phyloP scores from a whole-genome alignment of 2,888 invertebrate genomes.

The Lycaena phlaeas region DNA sequence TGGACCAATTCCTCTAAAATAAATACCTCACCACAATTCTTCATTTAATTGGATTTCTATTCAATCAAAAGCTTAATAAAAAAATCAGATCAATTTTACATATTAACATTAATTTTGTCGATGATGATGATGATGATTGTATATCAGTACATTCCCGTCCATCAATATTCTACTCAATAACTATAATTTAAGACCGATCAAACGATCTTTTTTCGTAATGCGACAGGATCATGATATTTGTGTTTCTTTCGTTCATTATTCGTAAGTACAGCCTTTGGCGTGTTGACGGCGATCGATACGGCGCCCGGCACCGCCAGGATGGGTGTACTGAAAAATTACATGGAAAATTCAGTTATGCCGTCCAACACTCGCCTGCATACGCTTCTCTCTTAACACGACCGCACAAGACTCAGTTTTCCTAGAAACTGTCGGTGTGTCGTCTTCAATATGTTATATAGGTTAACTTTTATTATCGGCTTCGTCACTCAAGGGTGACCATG shows the following conservation, averaged over 20 bases:
- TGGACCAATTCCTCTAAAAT: no score
- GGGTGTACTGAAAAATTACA: conserved; percentile 40
- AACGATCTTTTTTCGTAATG: no score
- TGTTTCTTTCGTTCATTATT: not conserved
- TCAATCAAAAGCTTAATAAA: no score
- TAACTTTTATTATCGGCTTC: not conserved
- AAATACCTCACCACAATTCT: no score
- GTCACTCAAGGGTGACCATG: conserved; percentile 4
- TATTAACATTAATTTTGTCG: no score
- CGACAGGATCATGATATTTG: no score
- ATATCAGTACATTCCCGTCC: no score
- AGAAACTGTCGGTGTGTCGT: not conserved
- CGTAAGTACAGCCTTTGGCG: conserved; percentile 25
- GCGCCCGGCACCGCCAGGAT: conserved; percentile 58
- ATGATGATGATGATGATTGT: no score
- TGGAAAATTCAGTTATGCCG: conserved; percentile 31
- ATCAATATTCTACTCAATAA: no score
- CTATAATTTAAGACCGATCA: no score
- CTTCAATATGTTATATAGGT: not conserved
- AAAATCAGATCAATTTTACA: no score
- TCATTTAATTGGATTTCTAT: no score
- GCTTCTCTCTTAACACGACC: not conserved
- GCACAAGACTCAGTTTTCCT: not conserved
- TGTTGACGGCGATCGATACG: conserved; percentile 47
- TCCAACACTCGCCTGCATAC: not conserved